Base-by-base conservation (phyloP, 2,113 vertebrate species). In the Xiphophorus maculatus region DNA sequence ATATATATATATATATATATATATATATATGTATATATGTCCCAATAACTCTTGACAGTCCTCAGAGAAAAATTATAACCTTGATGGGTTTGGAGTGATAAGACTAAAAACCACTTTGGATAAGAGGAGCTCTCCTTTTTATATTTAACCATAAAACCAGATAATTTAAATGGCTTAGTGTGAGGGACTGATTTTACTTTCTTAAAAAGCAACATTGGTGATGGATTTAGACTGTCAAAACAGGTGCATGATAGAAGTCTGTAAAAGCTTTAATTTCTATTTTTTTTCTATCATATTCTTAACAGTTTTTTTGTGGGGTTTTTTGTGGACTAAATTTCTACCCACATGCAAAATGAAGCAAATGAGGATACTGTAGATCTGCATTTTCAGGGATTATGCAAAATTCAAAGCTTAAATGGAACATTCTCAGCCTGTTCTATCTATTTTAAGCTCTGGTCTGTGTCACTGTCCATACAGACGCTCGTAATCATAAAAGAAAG, bases 401-500 rank as follows among this genome's bases (percentile, higher is more conserved):
- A 86, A 77, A 81, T 69, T 75, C 30, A 62, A 62, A 40, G 51
- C 19, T 32, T 22, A 33, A 69, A 69, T 58, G 48, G 68, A 58
- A 69, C 44, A 54, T 69, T 54, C 48, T 30, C 48, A 14, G 68
- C 19, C 77, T 48, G 44, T 19, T 48, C 44, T 17, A 19, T 48
- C 67, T 79, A 80, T 72, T 88, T 83, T 71, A 80, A 71, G 64
- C 79, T 84, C 69, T 40, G 73, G 71, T 62, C 76, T 73, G 73
- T 85, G 77, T 86, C 83, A 71, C 70, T 71, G 29, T 62, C 60
- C 65, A 76, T 72, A 88, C 84, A 87, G 78, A 74, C 79, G 60
- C 72, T 84, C 71, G 77, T 85, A 82, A 86, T 77, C 72, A 67
- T 79, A 84, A 85, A 67, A 84, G n/a, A 60, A 76, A 79, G 72